These are phyloP conservation scores for Hystrix brachyura DNA, from an alignment of 2,113 vertebrate species.

Conservation along the genomic window DNA sequence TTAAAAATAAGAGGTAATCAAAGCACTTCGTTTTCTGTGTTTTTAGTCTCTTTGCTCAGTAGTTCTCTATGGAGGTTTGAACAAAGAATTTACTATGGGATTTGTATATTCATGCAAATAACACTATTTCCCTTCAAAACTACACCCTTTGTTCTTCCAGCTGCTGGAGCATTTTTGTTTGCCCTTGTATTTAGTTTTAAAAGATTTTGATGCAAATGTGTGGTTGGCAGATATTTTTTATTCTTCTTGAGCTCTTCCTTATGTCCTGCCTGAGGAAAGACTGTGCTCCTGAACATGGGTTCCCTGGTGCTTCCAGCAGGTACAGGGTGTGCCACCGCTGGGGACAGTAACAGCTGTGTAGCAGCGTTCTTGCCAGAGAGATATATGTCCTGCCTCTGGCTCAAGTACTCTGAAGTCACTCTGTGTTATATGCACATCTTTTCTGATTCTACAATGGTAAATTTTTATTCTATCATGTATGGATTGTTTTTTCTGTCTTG, in stretches of 20 bases:
- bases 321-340: background rate
- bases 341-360: background rate
- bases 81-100: slow-evolving; percentile 56
- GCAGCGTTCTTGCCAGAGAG: background rate
- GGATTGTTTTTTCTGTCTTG: background rate
- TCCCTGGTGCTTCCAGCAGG: slow-evolving; percentile 32
- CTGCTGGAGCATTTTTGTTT: slow-evolving; percentile 61
- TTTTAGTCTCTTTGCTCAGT: slow-evolving; percentile 31
- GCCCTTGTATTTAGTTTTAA: slow-evolving; percentile 58
- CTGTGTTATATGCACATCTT: background rate
- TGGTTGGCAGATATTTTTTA: slow-evolving; percentile 34
- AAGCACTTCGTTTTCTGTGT: slow-evolving; percentile 41
- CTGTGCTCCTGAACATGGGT: background rate
- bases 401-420: background rate
- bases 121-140: slow-evolving; percentile 30
- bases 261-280: slow-evolving; percentile 25
- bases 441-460: background rate
- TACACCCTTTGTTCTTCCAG: slow-evolving; percentile 66
- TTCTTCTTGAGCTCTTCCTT: slow-evolving; percentile 16
- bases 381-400: background rate
- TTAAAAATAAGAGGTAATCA: background rate
- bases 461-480: background rate
- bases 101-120: slow-evolving; percentile 61
- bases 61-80: slow-evolving; percentile 44
- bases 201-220: slow-evolving; percentile 56